Percentiles rank a stretch among this genome's conserved stretches.
Conservation (phyloP, 2,113 vertebrate species). For the Leucopsar rothschildi region DNA sequence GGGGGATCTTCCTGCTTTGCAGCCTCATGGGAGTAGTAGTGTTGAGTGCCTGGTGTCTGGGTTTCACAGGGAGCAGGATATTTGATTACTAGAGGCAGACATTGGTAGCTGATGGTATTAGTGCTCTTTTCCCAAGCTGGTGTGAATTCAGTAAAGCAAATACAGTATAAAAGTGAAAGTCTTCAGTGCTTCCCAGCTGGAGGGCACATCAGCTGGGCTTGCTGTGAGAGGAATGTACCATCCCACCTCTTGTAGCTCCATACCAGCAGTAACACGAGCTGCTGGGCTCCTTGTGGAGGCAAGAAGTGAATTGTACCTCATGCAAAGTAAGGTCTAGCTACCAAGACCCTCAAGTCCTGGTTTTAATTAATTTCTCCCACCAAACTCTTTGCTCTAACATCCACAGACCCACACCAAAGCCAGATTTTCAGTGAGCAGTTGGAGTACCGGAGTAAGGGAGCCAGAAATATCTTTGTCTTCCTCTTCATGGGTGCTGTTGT, state of each 20-base stretch:
- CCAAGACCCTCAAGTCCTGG: neutral
- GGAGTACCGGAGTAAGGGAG: accelerated
- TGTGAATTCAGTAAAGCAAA: neutral
- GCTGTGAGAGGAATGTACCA: neutral
- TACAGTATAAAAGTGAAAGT: neutral
- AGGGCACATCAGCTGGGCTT: neutral
- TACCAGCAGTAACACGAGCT: neutral
- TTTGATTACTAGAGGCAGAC: neutral
- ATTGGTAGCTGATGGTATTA: neutral
- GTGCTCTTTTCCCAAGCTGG: neutral
- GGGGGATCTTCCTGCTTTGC: neutral
- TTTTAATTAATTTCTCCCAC: neutral
- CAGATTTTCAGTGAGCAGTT: accelerated
- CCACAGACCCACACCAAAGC: neutral
- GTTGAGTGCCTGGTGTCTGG: neutral
- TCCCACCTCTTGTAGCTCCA: neutral
- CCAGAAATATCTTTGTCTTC: neutral
- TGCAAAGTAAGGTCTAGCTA: neutral
- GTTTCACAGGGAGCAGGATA: neutral
- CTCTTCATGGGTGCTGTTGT: neutral
- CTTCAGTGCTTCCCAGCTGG: neutral
- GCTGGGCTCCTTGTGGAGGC: neutral
- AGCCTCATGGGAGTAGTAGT: neutral
- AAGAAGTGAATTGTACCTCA: neutral
- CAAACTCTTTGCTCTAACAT: neutral